phyloP scores from a whole-genome alignment of 2,888 invertebrate species.

The Melangyna quadrimaculata region DNA sequence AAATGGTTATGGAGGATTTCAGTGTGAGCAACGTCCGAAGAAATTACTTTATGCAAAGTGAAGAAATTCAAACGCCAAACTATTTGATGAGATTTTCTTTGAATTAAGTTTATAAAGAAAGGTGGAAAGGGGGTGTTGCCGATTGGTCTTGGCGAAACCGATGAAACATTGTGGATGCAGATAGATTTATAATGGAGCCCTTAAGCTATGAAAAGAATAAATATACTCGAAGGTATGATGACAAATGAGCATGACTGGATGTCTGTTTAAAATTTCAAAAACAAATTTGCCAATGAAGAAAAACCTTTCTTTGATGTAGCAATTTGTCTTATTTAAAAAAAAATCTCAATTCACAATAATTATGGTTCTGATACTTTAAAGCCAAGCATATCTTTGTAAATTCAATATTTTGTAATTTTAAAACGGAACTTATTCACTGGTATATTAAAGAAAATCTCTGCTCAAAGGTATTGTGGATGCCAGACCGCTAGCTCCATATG shows the following conservation, averaged over 20 bases:
- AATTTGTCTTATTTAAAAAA: neutral
- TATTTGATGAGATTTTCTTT: constrained; percentile 22
- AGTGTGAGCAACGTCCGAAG: neutral
- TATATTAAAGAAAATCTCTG: too few species aligned
- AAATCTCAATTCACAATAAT: neutral
- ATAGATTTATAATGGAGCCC: neutral
- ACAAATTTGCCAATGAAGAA: neutral
- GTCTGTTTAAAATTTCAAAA: neutral
- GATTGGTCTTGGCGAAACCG: neutral
- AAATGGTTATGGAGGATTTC: constrained; percentile 11
- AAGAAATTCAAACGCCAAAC: constrained; percentile 65
- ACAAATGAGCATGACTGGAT: neutral
- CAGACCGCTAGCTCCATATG: too few species aligned
- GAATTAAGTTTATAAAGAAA: neutral
- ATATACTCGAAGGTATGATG: neutral
- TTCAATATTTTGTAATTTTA: too few species aligned
- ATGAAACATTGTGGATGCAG: neutral
- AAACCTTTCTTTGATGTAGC: neutral
- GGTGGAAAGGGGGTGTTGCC: neutral
- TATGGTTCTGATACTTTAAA: too few species aligned
- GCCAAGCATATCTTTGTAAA: too few species aligned
- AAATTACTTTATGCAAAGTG: constrained; percentile 30
- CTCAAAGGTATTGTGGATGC: too few species aligned
- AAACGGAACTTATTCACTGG: too few species aligned
- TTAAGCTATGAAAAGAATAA: neutral